A percentile compares a stretch with the other conserved stretches of the same genome.
These are phyloP conservation scores for Erebia palarica DNA, from an alignment of 2,888 invertebrate species.

Conservation along the genomic window DNA sequence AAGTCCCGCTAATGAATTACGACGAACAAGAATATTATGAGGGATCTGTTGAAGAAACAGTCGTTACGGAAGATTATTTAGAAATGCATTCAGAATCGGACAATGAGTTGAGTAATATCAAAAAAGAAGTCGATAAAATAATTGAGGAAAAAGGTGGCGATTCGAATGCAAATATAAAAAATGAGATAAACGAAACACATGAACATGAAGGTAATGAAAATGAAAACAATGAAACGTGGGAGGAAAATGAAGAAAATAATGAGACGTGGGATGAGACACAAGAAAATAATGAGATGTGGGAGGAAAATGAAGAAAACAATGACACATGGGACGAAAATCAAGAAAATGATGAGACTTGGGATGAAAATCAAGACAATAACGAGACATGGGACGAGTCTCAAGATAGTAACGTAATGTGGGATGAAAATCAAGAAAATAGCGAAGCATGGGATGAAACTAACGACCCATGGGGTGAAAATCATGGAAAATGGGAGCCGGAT, in stretches of 20 bases:
- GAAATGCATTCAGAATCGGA: background rate
- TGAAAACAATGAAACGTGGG: background rate
- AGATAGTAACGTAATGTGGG: background rate
- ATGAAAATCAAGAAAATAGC: background rate
- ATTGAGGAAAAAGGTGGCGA: background rate
- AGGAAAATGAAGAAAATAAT: background rate
- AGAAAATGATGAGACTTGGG: background rate
- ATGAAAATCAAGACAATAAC: background rate
- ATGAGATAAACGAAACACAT: background rate
- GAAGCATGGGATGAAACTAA: background rate
- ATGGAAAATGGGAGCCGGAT: conserved; percentile 2
- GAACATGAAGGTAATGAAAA: background rate
- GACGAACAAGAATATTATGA: conserved; percentile 3
- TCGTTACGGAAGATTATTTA: background rate
- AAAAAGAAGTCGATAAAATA: background rate
- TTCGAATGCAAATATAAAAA: background rate
- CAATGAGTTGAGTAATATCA: background rate
- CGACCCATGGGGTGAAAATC: background rate
- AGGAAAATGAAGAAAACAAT: background rate
- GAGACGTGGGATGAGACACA: background rate
- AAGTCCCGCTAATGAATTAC: background rate
- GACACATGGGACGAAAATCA: background rate
- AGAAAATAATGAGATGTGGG: background rate
- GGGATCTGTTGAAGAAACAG: background rate
- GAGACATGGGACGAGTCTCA: background rate